phyloP scores from a whole-genome alignment of 2,113 vertebrate genomes.

The Gallinago undulata region DNA sequence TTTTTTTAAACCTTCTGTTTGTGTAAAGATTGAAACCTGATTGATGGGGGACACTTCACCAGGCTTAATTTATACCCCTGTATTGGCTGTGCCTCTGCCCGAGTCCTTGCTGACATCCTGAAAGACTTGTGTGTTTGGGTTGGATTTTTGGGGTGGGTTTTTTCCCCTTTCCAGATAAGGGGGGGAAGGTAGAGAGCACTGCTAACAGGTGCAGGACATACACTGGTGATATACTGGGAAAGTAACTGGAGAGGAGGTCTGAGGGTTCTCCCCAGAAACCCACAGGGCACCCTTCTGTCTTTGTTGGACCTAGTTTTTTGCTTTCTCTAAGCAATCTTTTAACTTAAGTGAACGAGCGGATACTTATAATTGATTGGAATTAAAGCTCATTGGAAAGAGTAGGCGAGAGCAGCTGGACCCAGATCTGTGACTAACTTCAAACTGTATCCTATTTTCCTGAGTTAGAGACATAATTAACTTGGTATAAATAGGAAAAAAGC shows the following conservation, averaged over 20 bases:
- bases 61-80: not conserved
- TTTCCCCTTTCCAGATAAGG: not conserved
- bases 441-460: not conserved
- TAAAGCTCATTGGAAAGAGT: not conserved
- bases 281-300: not conserved
- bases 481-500: not conserved
- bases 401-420: not conserved
- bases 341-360: not conserved
- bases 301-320: not conserved
- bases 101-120: not conserved
- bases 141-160: not conserved
- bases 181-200: not conserved
- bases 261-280: not conserved
- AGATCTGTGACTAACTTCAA: not conserved
- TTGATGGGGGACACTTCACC: not conserved
- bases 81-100: not conserved
- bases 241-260: not conserved
- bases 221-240: not conserved
- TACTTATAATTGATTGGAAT: not conserved
- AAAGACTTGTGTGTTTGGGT: not conserved
- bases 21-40: not conserved
- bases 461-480: not conserved
- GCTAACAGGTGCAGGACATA: not conserved
- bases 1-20: not conserved
- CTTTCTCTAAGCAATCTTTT: not conserved